phyloP scores from a whole-genome alignment of 2,888 invertebrate species.

The Nycteola revayana region DNA sequence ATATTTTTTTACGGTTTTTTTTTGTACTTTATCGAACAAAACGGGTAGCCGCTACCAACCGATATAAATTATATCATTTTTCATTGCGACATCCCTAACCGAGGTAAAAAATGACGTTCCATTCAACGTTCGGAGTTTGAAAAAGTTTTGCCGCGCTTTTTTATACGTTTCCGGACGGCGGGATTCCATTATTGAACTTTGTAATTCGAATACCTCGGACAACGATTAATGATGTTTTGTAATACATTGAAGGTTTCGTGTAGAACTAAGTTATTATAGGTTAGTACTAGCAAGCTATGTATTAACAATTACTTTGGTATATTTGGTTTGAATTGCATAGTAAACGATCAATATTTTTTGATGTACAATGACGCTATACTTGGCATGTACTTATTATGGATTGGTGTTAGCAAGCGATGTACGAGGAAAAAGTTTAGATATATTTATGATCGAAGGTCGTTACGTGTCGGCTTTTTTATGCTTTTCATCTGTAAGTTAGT shows the following conservation, averaged over 20 bases:
- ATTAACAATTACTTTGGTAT: too few species aligned
- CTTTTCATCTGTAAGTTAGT: constrained; percentile 44
- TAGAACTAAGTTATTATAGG: neutral
- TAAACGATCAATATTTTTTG: too few species aligned
- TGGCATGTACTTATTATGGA: neutral
- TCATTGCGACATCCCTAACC: constrained; percentile 79
- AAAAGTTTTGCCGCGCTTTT: constrained; percentile 79
- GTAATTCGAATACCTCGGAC: constrained; percentile 34
- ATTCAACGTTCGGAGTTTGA: constrained; percentile 74
- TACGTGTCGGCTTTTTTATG: constrained; percentile 52
- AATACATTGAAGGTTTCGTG: constrained; percentile 15
- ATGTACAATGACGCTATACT: constrained; percentile 13
- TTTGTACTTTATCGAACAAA: constrained; percentile 80
- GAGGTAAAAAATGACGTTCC: constrained; percentile 79
- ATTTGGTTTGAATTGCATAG: too few species aligned
- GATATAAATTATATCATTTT: constrained; percentile 82
- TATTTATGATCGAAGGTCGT: constrained; percentile 25
- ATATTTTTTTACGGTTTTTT: constrained; percentile 65
- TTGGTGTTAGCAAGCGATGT: constrained; percentile 13
- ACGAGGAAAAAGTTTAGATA: constrained; percentile 12
- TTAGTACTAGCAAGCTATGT: constrained; percentile 12
- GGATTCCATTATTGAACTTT: constrained; percentile 61
- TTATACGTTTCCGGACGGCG: constrained; percentile 77
- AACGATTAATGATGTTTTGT: constrained; percentile 21
- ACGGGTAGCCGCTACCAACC: constrained; percentile 78